Conservation (phyloP, 2,113 vertebrate genomes). For the Chloebia gouldiae region DNA sequence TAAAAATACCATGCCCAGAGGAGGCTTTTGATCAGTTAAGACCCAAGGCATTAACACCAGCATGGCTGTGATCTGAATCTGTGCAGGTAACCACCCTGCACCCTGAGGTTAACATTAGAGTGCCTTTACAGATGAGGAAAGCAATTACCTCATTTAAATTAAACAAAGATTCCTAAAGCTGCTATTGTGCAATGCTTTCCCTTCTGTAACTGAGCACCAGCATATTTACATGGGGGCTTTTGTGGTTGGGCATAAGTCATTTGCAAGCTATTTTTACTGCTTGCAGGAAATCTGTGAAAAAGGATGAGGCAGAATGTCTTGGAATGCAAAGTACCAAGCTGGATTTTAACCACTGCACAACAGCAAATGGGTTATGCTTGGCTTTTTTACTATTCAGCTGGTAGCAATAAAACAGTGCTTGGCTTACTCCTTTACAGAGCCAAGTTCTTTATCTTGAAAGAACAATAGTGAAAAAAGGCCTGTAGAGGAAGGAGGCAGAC, state of each 20-base stretch:
- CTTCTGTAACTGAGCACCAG: conserved; percentile 39
- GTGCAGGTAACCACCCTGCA: conserved; percentile 6
- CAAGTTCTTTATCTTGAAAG: conserved; percentile 56
- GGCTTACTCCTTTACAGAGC: conserved; percentile 35
- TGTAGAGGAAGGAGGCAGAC: conserved; percentile 35
- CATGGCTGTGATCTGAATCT: background rate
- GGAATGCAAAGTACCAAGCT: conserved; percentile 40
- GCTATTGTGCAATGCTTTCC: conserved; percentile 6
- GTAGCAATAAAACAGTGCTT: conserved; percentile 54
- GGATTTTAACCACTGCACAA: conserved; percentile 52
- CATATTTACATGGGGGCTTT: conserved; percentile 45
- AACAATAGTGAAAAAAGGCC: conserved; percentile 53
- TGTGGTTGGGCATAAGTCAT: conserved; percentile 12
- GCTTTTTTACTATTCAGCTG: conserved; percentile 62
- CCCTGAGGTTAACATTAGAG: background rate
- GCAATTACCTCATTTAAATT: conserved; percentile 27
- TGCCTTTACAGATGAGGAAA: background rate
- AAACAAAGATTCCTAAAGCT: background rate
- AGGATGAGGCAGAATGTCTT: conserved; percentile 20
- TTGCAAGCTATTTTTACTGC: conserved; percentile 54
- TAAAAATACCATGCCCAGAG: background rate
- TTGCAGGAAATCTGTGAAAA: conserved; percentile 47
- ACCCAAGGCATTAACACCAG: background rate
- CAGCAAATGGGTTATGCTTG: conserved; percentile 50
- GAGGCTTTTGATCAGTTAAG: background rate